A percentile compares a stretch with the other conserved stretches of the same genome.
Evolutionary conservation across 2,113 vertebrate genomes (phyloP).

Genomic region (Aegotheles bennettii): DNA sequence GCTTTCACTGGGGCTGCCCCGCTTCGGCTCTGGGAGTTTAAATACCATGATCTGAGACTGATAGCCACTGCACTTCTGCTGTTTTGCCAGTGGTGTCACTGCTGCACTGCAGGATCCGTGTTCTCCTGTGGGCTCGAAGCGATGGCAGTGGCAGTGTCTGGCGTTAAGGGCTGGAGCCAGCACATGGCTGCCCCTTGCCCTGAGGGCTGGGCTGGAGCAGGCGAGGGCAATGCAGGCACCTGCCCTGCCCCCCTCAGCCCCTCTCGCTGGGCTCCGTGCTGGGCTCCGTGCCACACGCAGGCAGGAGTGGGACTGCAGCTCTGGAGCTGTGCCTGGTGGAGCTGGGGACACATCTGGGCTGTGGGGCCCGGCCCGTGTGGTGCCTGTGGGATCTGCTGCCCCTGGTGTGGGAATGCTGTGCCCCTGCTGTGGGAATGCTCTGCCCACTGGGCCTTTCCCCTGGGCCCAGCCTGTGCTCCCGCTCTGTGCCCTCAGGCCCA

Average conservation of each 20-base stretch:
- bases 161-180: not conserved
- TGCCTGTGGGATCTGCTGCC: too few species aligned
- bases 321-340: too few species aligned
- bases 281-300: too few species aligned
- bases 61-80: slow-evolving; percentile 49
- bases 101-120: slow-evolving; percentile 50
- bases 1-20: not conserved
- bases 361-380: too few species aligned
- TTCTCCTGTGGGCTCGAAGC: not conserved
- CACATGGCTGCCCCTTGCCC: fast-evolving
- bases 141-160: not conserved
- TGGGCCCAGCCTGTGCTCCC: too few species aligned
- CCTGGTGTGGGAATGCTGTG: too few species aligned
- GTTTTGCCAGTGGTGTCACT: slow-evolving; percentile 69
- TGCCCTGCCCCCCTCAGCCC: not conserved
- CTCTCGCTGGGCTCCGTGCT: fast-evolving
- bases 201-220: fast-evolving
- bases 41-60: not conserved
- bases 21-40: fast-evolving
- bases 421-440: too few species aligned
- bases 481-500: too few species aligned
- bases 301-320: too few species aligned
- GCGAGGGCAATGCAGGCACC: not conserved
- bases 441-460: too few species aligned
- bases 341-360: too few species aligned